Conservation (phyloP, 1,140 invertebrate genomes). For the Thrips palmi region DNA sequence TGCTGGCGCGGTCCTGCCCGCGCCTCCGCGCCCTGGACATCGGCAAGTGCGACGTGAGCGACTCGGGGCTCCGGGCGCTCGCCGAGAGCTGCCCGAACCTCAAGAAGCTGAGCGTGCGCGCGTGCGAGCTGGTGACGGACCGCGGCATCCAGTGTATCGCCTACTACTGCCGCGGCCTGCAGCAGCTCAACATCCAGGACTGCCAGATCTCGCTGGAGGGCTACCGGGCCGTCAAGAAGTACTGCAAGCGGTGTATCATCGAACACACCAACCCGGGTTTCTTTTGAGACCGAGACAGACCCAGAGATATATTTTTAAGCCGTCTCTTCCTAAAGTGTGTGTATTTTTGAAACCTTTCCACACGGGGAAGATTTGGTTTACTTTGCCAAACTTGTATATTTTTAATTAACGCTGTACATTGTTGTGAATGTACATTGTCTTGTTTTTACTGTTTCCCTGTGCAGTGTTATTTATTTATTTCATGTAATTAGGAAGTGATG, state of each 20-base stretch:
- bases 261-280: constrained; percentile 89
- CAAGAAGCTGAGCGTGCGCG: constrained; percentile 72
- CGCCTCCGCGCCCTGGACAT: constrained; percentile 69
- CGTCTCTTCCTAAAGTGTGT: no score
- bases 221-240: constrained; percentile 76
- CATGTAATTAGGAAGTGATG: no score
- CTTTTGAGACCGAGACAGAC: constrained; percentile 35
- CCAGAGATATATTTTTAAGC: constrained; percentile 6
- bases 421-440: no score
- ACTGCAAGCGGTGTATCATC: constrained; percentile 78
- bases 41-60: constrained; percentile 83
- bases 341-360: no score
- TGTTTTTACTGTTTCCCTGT: no score
- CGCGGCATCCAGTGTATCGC: constrained; percentile 69
- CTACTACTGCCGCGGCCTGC: constrained; percentile 67
- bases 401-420: no score
- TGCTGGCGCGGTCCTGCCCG: constrained; percentile 63
- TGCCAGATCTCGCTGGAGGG: constrained; percentile 72
- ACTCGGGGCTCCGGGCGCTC: constrained; percentile 62
- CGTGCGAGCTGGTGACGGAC: constrained; percentile 77
- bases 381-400: no score
- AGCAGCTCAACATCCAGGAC: constrained; percentile 82
- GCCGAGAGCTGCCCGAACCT: constrained; percentile 78
- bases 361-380: no score
- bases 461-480: no score